Base-by-base conservation (phyloP, 1,140 invertebrate species). In the Eriocheir sinensis region DNA sequence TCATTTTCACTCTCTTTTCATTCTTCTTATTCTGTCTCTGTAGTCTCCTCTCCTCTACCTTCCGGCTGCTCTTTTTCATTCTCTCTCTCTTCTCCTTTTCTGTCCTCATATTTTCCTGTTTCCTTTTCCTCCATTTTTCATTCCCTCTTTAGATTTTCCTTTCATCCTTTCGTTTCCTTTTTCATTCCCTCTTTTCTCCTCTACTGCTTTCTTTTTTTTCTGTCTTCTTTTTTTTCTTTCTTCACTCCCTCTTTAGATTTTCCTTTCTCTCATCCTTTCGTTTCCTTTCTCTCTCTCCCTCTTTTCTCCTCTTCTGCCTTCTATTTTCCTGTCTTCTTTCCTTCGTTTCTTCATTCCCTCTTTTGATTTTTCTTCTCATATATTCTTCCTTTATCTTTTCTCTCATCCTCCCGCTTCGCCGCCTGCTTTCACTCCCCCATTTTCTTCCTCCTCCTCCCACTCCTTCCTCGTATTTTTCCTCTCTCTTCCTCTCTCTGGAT, bases 1-100 rank as follows among this genome's bases (percentile, higher is more conserved):
- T 72, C 60, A 72, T 72, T 72, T 72, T 72, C 60, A n/a, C 60
- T 72, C 60, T n/a, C 60, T 72, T 72, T n/a, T n/a, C 60, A 15
- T 15, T 72, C 60, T n/a, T 72, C n/a, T 72, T 72, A 15, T n/a
- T n/a, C n/a, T n/a, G n/a, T n/a, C n/a, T n/a, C n/a, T n/a, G n/a
- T n/a, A n/a, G n/a, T n/a, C n/a, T 72, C 60, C 60, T 72, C 60
- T 72, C n/a, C 60, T n/a, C n/a, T 72, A 72, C n/a, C 60, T 15
- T 72, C 60, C n/a, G 12, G 12, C 60, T 72, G 12, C 60, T n/a
- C 60, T n/a, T 72, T n/a, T n/a, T 72, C 60, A n/a, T n/a, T n/a
- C 60, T 72, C 60, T 72, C n/a, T n/a, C 12, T 72, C 60, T 15
- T 72, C 60, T 15, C n/a, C 60, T 15, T 72, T n/a, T 15, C n/a